These are phyloP conservation scores for Raphicerus campestris DNA, from an alignment of 2,113 vertebrate species.

Conservation along the genomic window DNA sequence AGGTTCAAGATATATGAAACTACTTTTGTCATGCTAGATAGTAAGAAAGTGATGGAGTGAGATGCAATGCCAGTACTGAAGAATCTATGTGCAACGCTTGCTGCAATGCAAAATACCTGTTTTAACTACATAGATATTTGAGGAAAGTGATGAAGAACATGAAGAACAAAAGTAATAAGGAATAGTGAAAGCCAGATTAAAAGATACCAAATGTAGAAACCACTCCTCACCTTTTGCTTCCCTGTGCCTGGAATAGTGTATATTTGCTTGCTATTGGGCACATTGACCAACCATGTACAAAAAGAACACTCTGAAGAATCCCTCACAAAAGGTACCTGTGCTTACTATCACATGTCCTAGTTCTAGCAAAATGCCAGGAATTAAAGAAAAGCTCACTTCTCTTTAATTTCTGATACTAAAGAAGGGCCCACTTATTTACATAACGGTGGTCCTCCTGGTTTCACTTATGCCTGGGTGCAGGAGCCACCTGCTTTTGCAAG, in stretches of 20 bases:
- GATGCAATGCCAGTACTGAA: background rate
- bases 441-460: background rate
- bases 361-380: background rate
- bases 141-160: background rate
- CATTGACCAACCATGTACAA: background rate
- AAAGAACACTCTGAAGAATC: background rate
- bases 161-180: background rate
- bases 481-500: background rate
- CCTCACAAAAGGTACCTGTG: background rate
- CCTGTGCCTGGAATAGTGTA: background rate
- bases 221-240: background rate
- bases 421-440: background rate
- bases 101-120: background rate
- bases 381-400: background rate
- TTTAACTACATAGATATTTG: background rate
- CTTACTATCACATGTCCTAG: background rate
- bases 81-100: background rate
- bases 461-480: background rate
- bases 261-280: background rate
- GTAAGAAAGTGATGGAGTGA: background rate
- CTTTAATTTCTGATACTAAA: background rate
- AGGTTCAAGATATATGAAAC: background rate
- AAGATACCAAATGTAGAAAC: background rate
- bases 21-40: background rate
- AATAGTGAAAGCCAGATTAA: background rate